Conservation (phyloP, 2,888 invertebrate genomes). For the Eurytoma adleriae region DNA sequence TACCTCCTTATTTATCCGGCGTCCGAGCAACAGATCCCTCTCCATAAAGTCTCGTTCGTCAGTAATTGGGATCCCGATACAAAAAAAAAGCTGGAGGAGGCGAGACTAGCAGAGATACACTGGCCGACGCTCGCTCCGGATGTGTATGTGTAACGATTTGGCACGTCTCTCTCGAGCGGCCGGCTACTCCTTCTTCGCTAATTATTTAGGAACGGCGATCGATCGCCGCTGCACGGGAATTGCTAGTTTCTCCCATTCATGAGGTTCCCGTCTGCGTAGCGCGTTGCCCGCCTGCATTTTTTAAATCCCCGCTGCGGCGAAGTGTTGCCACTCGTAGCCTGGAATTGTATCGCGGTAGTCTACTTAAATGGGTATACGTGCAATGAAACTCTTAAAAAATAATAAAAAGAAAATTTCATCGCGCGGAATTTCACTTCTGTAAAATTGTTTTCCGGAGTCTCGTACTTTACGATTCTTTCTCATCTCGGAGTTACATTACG, state of each 20-base stretch:
- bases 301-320: constrained; percentile 1
- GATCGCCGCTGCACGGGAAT: constrained; percentile 40
- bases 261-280: background rate
- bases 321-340: no score
- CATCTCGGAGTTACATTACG: background rate
- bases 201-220: constrained; percentile 58
- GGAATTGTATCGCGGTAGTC: no score
- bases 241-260: constrained; percentile 11
- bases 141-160: constrained; percentile 8
- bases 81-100: constrained; percentile 53
- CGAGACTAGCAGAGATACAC: background rate
- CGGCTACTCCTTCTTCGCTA: constrained; percentile 8
- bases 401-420: constrained; percentile 6
- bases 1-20: constrained; percentile 69
- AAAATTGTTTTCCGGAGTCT: constrained; percentile 22
- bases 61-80: constrained; percentile 66
- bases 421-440: constrained; percentile 12
- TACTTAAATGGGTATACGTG: no score
- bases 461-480: constrained; percentile 19
- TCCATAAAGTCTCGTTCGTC: constrained; percentile 65
- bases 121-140: background rate
- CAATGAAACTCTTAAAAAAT: constrained; percentile 5
- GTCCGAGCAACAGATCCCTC: constrained; percentile 67
- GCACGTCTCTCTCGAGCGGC: constrained; percentile 40
- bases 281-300: background rate